Percentiles rank a stretch among this genome's conserved stretches.
Evolutionary conservation across 2,797 vertebrate genomes (phyloP).

Genomic region (Peromyscus nudipes): DNA sequence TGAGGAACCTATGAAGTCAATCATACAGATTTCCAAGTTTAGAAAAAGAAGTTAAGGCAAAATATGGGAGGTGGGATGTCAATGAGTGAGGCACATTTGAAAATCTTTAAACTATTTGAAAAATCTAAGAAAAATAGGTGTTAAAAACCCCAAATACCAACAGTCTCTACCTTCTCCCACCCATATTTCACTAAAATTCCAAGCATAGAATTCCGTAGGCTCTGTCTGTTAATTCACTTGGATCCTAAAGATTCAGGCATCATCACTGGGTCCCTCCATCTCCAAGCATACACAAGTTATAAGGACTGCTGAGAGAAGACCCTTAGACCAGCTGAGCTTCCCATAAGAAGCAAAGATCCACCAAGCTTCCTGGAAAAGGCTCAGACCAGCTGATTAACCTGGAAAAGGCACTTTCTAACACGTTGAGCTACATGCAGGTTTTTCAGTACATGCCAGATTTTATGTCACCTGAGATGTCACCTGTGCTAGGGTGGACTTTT

Average conservation of each 20-base stretch:
- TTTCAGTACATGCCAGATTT: background rate
- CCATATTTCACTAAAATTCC: background rate
- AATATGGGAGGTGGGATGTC: background rate
- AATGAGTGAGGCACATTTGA: background rate
- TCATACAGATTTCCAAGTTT: background rate
- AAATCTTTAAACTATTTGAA: conserved; percentile 17
- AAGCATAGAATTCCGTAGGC: background rate
- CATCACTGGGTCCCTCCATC: background rate
- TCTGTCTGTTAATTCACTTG: background rate
- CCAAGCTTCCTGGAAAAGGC: background rate
- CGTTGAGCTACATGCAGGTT: background rate
- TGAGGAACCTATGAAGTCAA: background rate
- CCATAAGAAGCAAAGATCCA: background rate
- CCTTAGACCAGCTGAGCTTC: background rate
- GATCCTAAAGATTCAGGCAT: background rate
- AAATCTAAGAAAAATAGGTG: background rate
- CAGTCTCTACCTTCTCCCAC: background rate
- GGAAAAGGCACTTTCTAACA: background rate
- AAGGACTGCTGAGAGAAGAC: background rate
- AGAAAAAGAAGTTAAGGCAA: background rate
- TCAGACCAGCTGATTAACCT: background rate
- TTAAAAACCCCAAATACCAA: background rate
- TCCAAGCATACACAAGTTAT: background rate
- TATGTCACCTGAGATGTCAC: background rate
- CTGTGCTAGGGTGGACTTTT: background rate